Evolutionary conservation across 2,888 invertebrate species (phyloP).

Genomic region (Neoascia interrupta): DNA sequence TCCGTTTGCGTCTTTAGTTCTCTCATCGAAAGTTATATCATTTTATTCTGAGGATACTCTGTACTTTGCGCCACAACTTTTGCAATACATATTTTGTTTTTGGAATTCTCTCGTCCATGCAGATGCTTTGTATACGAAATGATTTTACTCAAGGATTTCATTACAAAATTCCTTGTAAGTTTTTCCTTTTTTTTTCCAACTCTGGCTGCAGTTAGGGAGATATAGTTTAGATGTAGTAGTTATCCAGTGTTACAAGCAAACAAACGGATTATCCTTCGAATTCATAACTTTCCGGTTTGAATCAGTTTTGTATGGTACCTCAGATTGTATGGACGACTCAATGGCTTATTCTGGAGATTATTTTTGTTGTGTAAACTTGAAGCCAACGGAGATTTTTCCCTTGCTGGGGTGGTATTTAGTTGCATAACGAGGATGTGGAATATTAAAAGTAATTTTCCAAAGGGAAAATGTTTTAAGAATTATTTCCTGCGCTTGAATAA

Average conservation of each 20-base stretch:
- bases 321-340: constrained; percentile 40
- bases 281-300: constrained; percentile 55
- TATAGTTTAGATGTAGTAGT: too few relatives aligned
- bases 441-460: constrained; percentile 7
- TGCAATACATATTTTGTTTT: too few relatives aligned
- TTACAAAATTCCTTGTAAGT: too few relatives aligned
- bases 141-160: too few relatives aligned
- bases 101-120: too few relatives aligned
- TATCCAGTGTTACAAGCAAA: constrained; percentile 34
- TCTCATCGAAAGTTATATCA: too few relatives aligned
- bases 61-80: too few relatives aligned
- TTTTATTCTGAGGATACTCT: too few relatives aligned
- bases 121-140: too few relatives aligned
- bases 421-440: not conserved
- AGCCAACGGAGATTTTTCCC: constrained; percentile 8
- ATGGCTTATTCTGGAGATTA: constrained; percentile 18
- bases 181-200: too few relatives aligned
- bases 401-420: not conserved
- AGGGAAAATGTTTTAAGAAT: constrained; percentile 2
- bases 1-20: too few relatives aligned
- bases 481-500: constrained; percentile 19
- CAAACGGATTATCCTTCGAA: constrained; percentile 58
- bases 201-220: too few relatives aligned
- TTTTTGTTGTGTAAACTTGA: not conserved
- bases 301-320: constrained; percentile 40